Percentiles rank a stretch among this genome's conserved stretches.
These are phyloP conservation scores for Seira sanloemensis DNA, from an alignment of 2,888 invertebrate genomes.

Conservation along the genomic window DNA sequence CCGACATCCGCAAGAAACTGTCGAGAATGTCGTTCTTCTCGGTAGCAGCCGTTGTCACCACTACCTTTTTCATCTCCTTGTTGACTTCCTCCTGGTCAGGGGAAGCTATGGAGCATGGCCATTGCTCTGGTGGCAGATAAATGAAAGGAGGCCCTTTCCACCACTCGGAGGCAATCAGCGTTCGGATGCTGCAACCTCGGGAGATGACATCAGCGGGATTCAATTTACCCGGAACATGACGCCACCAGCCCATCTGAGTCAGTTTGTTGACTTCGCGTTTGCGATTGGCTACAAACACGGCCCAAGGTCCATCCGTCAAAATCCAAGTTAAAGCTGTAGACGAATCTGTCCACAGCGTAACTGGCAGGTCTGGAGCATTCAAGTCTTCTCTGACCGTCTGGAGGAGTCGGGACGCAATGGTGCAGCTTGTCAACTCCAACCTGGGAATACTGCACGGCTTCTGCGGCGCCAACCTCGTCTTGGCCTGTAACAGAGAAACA, in stretches of 20 bases:
- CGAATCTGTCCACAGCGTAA: background rate
- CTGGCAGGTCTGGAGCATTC: too few relatives aligned
- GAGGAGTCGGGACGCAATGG: background rate
- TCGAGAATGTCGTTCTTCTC: background rate
- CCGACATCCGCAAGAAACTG: too few relatives aligned
- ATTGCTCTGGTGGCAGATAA: background rate
- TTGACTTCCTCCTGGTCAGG: background rate
- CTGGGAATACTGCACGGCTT: background rate
- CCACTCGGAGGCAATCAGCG: background rate
- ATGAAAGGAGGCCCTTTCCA: background rate
- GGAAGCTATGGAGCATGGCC: background rate
- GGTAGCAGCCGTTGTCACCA: background rate
- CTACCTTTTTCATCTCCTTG: background rate
- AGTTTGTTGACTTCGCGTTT: background rate
- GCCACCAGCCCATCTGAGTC: background rate
- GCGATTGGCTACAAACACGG: background rate
- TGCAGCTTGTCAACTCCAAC: background rate
- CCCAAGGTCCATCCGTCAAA: background rate
- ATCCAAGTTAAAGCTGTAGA: constrained; percentile 28
- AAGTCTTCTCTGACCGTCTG: background rate
- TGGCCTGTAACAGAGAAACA: background rate
- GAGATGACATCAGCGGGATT: constrained; percentile 26
- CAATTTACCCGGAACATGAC: constrained; percentile 11
- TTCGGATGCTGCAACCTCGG: background rate
- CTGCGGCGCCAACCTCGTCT: background rate